These are phyloP conservation scores for Iphiclides podalirius DNA, from an alignment of 2,888 invertebrate species.

Conservation along the genomic window DNA sequence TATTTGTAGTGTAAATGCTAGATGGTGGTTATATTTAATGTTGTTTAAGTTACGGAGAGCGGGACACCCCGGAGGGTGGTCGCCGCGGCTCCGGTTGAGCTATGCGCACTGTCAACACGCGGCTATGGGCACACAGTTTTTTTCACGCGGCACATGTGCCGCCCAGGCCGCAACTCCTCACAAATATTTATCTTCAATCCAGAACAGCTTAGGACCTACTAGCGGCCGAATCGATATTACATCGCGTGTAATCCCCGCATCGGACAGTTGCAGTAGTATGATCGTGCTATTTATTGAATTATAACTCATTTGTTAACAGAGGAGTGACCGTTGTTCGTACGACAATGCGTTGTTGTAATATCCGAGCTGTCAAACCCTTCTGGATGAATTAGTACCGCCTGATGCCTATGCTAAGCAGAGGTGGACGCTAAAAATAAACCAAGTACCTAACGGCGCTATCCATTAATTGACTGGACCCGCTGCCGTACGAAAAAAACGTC, in stretches of 20 bases:
- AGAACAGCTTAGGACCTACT: slow-evolving; percentile 59
- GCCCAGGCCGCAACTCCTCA: slow-evolving; percentile 62
- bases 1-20: slow-evolving; percentile 29
- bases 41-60: slow-evolving; percentile 32
- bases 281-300: no score
- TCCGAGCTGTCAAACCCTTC: slow-evolving; percentile 65
- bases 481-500: slow-evolving; percentile 69
- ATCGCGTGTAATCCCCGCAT: slow-evolving; percentile 36
- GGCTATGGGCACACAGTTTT: slow-evolving; percentile 62
- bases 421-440: slow-evolving; percentile 67
- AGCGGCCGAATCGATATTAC: slow-evolving; percentile 38
- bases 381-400: slow-evolving; percentile 67
- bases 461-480: slow-evolving; percentile 78
- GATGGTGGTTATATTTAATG: slow-evolving; percentile 32
- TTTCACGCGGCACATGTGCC: slow-evolving; percentile 66
- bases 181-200: slow-evolving; percentile 77
- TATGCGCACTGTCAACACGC: slow-evolving; percentile 76
- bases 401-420: slow-evolving; percentile 57
- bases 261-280: no score
- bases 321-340: no score
- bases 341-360: slow-evolving; percentile 58
- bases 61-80: slow-evolving; percentile 52
- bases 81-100: slow-evolving; percentile 54
- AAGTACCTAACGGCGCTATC: slow-evolving; percentile 75
- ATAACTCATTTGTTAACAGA: no score